Evolutionary conservation across 2,113 vertebrate genomes (phyloP).

Genomic region (Austrofundulus limnaeus): DNA sequence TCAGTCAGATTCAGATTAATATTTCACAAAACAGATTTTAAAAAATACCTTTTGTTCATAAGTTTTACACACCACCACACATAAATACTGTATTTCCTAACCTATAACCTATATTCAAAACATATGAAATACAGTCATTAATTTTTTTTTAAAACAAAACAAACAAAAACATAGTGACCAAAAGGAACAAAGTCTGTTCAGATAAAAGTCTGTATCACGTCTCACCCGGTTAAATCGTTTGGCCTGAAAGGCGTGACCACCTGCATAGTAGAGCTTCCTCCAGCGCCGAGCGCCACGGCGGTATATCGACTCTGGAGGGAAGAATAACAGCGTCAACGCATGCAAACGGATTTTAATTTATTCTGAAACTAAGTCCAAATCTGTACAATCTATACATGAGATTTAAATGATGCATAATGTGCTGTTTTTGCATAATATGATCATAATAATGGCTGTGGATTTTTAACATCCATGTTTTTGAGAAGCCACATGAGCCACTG

Average conservation of each 20-base stretch:
- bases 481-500: too few species aligned
- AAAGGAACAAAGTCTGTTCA: neutral
- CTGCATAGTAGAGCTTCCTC: conserved; percentile 98
- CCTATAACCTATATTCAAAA: too few species aligned
- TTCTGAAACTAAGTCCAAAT: neutral
- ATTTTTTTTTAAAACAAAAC: neutral
- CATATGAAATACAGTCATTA: neutral
- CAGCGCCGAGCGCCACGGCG: conserved; percentile 94
- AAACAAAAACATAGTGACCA: neutral
- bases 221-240: conserved; percentile 97
- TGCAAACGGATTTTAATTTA: neutral
- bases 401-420: neutral
- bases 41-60: neutral
- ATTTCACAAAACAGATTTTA: neutral
- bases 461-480: neutral
- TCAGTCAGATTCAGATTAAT: neutral
- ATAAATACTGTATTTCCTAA: neutral
- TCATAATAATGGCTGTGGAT: neutral
- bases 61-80: neutral
- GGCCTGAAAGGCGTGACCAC: conserved; percentile 97
- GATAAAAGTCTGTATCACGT: neutral
- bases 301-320: conserved; percentile 94
- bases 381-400: neutral
- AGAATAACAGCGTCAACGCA: neutral
- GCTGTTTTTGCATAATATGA: neutral